Conservation (phyloP, 2,797 vertebrate genomes). For the Typhlichthys subterraneus region DNA sequence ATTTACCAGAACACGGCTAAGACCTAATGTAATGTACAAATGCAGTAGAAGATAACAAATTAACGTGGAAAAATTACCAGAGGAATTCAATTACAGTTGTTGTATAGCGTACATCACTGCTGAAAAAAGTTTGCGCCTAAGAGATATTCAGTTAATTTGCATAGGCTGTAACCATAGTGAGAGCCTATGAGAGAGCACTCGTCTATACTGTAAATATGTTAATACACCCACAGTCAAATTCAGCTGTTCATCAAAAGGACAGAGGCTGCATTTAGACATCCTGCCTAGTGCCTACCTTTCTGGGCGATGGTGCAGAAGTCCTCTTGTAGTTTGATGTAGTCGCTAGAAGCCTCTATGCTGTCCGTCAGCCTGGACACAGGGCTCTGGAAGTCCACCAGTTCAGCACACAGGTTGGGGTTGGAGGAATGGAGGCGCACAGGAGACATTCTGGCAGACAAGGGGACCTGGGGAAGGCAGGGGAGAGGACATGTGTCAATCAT, state of each 20-base stretch:
- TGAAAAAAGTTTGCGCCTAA: not conserved
- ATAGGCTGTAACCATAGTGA: not conserved
- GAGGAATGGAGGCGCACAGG: slow-evolving; percentile 93
- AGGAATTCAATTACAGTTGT: no score
- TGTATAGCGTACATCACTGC: no score
- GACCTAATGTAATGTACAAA: no score
- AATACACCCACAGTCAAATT: not conserved
- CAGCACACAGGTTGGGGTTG: slow-evolving; percentile 96
- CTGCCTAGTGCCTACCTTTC: slow-evolving; percentile 88
- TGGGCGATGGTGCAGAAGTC: slow-evolving; percentile 97
- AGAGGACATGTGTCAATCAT: slow-evolving; percentile 27
- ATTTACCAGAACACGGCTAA: not conserved
- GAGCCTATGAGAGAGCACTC: not conserved
- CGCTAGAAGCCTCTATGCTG: slow-evolving; percentile 84
- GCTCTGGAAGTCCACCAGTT: slow-evolving; percentile 89
- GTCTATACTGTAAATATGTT: not conserved
- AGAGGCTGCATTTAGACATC: not conserved
- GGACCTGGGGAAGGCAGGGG: slow-evolving; percentile 78
- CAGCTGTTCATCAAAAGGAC: not conserved
- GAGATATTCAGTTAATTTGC: not conserved
- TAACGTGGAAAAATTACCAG: no score
- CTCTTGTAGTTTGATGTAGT: slow-evolving; percentile 97
- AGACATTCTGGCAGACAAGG: slow-evolving; percentile 92
- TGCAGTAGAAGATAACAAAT: no score
- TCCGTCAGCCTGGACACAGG: slow-evolving; percentile 85